Conservation (phyloP, 1,140 invertebrate species). For the Danaus plexippus region DNA sequence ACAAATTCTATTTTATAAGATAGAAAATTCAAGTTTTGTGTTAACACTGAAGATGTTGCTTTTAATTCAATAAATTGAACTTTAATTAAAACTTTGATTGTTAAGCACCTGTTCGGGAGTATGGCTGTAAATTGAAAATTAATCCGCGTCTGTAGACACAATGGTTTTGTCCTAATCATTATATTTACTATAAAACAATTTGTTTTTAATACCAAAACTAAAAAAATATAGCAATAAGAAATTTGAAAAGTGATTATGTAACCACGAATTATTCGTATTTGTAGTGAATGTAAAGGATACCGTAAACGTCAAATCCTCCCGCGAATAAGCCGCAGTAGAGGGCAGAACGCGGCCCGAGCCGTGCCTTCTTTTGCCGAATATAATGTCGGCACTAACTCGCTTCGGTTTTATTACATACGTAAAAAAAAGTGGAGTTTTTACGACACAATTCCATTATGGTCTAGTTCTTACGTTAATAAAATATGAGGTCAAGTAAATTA, state of each 20-base stretch:
- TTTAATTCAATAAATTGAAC: no score
- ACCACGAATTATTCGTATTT: constrained; percentile 14
- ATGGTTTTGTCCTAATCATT: no score
- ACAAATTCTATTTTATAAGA: no score
- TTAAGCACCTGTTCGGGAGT: constrained; percentile 9
- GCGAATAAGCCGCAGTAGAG: constrained; percentile 42
- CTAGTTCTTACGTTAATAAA: constrained; percentile 2
- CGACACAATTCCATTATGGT: constrained; percentile 11
- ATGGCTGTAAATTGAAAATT: background rate
- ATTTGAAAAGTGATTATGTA: constrained; percentile 1
- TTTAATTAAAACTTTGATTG: constrained; percentile 20
- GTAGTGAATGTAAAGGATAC: constrained; percentile 27
- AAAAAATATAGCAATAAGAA: constrained; percentile 4
- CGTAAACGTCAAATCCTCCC: constrained; percentile 42
- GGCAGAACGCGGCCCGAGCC: constrained; percentile 41
- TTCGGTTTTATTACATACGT: constrained; percentile 24
- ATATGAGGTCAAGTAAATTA: constrained; percentile 1
- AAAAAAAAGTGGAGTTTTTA: constrained; percentile 27
- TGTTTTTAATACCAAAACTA: background rate
- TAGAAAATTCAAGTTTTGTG: no score
- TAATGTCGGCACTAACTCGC: constrained; percentile 21
- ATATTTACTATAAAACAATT: no score
- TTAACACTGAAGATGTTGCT: no score
- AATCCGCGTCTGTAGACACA: no score
- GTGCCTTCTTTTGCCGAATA: constrained; percentile 20